Evolutionary conservation across 2,797 vertebrate genomes (phyloP), one percentile per base, ranked within the genome.

Genomic region (Mycteria americana): DNA sequence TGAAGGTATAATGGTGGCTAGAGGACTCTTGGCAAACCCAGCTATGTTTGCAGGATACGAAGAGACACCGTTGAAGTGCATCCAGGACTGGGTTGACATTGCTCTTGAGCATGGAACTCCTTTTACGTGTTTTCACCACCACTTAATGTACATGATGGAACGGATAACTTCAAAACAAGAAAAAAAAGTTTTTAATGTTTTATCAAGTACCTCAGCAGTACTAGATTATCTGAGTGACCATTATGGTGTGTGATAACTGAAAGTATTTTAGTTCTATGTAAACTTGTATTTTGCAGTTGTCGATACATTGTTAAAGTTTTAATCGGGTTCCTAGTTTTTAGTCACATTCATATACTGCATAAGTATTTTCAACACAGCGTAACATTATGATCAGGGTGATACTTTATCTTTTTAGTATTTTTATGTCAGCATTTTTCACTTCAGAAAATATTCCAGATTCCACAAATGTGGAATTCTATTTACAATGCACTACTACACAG

Each of bases 131-230:
- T 99, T 99, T 95, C 99, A 99, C 97, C 99, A 99, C 64, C 99
- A 99, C 97, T 98, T 99, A 63, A 99, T 99, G 95, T 99, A 99
- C 98, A 99, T 99, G 99, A 98, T 99, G 98, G 99, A 99, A 97
- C 98, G 98, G 53, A 98, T 99, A 92, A 99, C 98, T 93, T 99
- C 99, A 81, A 99, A 98, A 95, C 99, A 99, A 43, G 99, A 99
- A 97, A 99, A 99, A 89, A 99, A 98, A 90, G 95, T 99, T 75
- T 99, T 99, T 95, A 99, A 99, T 84, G 98, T 98, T 95, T 98
- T 99, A 59, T 99, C 98, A 79, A 99, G 99, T 94, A 99, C 99
- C 31, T 98, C 99, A 48, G 99, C 99, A 41, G 98, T 99, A 77
- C 97, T 99, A 82, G 99, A 99, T 97, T 99, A 99, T 97, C 98